Conservation (phyloP, 1,140 invertebrate species). For the Spodoptera frugiperda region DNA sequence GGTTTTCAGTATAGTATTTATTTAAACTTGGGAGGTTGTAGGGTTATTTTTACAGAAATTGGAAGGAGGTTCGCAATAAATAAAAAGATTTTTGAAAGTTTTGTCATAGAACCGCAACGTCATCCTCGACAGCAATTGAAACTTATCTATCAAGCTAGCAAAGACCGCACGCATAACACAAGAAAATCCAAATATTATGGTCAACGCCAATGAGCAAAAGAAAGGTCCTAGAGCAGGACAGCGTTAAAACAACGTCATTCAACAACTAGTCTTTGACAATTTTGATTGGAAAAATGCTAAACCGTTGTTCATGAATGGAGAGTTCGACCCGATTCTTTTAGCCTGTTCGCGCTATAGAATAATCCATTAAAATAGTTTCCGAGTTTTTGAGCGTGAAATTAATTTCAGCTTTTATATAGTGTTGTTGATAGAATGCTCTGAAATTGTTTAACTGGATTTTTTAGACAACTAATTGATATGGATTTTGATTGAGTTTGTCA, state of each 20-base stretch:
- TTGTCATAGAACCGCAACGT: too few species aligned
- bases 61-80: too few species aligned
- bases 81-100: too few species aligned
- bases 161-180: too few species aligned
- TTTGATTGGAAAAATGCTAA: conserved; percentile 40
- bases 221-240: neutral
- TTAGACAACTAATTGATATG: neutral
- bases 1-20: too few species aligned
- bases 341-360: conserved; percentile 25
- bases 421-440: neutral
- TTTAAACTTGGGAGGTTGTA: neutral
- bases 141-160: too few species aligned
- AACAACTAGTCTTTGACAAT: conserved; percentile 3
- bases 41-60: too few species aligned
- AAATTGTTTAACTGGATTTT: conserved; percentile 13
- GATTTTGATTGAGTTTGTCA: conserved; percentile 10
- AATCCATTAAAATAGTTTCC: conserved; percentile 24
- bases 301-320: conserved; percentile 14
- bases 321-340: neutral
- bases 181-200: too few species aligned
- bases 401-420: conserved; percentile 16
- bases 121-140: too few species aligned
- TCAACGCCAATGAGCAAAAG: too few species aligned
- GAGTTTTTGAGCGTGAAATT: conserved; percentile 29
- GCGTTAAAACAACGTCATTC: neutral